Base-by-base conservation (phyloP, 1,140 invertebrate species). In the Nasonia longicornis region DNA sequence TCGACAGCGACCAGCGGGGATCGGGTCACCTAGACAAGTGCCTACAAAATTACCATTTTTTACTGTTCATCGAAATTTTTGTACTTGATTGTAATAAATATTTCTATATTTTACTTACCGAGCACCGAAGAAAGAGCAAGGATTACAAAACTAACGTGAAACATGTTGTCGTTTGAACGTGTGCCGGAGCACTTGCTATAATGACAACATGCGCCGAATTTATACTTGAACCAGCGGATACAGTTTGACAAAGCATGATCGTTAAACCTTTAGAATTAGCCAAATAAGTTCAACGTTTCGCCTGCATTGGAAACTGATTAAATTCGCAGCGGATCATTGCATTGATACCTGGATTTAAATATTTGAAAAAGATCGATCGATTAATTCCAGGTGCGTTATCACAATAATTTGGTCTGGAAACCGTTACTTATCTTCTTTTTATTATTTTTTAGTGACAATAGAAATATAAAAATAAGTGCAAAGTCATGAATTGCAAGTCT, bases 131-230 rank as follows among this genome's bases (percentile, higher is more conserved):
- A 8, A 26, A 70, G 3, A 20, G 7, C n/a, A 7, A 29, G 12
- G 26, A 11, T 16, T 35, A 29, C 2, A 70, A 70, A 11, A 10
- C n/a, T 35, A 45, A 70, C 48, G n/a, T 20, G 42, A 58, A 70
- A 70, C 77, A 78, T 78, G 42, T 12, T 70, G 64, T 0, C 29
- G 38, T 35, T 77, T n/a, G 4, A 58, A 58, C 52, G 52, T 67
- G 10, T 52, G 45, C n/a, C 11, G 35, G 38, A 20, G 29, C 12
- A 76, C 58, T 66, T 77, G 75, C 12, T 76, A 45, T 22, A 69
- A 58, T 7, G 6, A 20, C 2, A 16, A 20, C 2, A n/a, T 7
- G 20, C 14, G 16, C 16, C 4, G 52, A 58, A 58, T 58, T 58
- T 58, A 58, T 58, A 58, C 16, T 58, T 4, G 2, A 20, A 20